Evolutionary conservation across 2,797 vertebrate genomes (phyloP), one percentile per base, ranked within the genome.

Genomic region (Salarias fasciatus): DNA sequence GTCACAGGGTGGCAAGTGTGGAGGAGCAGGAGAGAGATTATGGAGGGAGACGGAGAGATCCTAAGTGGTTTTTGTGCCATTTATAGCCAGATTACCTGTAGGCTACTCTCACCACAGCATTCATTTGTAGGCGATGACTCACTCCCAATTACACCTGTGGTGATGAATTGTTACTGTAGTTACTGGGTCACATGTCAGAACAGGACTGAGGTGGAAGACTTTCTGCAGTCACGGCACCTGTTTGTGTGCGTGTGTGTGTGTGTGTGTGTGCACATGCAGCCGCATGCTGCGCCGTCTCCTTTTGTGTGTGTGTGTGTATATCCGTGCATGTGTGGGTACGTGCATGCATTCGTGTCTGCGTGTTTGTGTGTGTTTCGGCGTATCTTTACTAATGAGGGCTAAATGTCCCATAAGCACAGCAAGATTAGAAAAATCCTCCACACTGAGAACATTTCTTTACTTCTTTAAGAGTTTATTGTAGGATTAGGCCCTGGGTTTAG

Each of bases 381-480:
- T 80, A 60, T 72, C 63, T 66, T 65, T 43, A 78, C 65, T 79
- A 72, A 83, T 80, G 72, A 85, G 54, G 57, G 65, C 69, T 71
- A 73, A 87, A 81, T 55, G 74, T 74, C 75, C 68, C 68, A 77
- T 43, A 59, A 79, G 77, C 63, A 54, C 64, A 65, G 63, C 75
- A 33, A 86, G 84, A 90, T 86, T 79, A 80, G 63, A 65, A 75
- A 82, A 84, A 83, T 82, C 79, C 73, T 81, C 57, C 58, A 69
- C 79, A 73, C 70, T 64, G 61, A 54, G 74, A 78, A 71, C 64
- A 62, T 77, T 79, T 72, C 82, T 80, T 71, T 52, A 76, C 68
- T 81, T 80, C 75, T 66, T 63, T 64, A 38, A 68, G 69, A 82
- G 77, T 86, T 81, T 84, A 80, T 85, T 86, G 85, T 69, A 70